These are phyloP conservation scores for Lineus longissimus DNA, from an alignment of 1,140 invertebrate species.

Conservation along the genomic window DNA sequence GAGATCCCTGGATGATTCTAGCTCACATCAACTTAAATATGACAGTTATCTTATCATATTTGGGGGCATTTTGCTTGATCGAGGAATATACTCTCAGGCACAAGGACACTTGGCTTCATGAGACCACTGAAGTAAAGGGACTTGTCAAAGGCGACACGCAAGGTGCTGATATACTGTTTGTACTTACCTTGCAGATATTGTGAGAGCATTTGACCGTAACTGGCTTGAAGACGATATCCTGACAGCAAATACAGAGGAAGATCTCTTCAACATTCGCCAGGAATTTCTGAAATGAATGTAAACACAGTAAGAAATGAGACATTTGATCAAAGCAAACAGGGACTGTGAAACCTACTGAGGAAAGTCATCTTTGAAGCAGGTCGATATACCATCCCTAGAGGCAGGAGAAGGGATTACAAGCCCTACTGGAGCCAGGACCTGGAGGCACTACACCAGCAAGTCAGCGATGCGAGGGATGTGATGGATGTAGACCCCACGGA, in stretches of 20 bases:
- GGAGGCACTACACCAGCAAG: too few species aligned
- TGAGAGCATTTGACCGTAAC: constrained; percentile 73
- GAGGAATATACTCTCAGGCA: too few species aligned
- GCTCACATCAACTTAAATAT: too few species aligned
- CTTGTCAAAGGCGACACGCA: too few species aligned
- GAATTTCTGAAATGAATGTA: constrained; percentile 58
- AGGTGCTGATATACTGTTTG: too few species aligned
- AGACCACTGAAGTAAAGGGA: too few species aligned
- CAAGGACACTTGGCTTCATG: too few species aligned
- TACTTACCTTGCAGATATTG: constrained; percentile 69
- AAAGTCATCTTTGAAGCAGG: neutral
- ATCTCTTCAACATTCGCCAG: constrained; percentile 63
- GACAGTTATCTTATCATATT: too few species aligned
- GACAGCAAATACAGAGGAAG: constrained; percentile 78
- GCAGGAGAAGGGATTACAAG: neutral
- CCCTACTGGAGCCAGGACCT: neutral
- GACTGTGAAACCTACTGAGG: constrained; percentile 5
- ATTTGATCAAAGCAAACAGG: constrained; percentile 13
- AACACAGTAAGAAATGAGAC: neutral
- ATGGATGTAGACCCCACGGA: too few species aligned
- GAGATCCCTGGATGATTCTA: too few species aligned
- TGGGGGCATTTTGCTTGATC: too few species aligned
- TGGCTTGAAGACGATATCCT: constrained; percentile 69
- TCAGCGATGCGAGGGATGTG: too few species aligned
- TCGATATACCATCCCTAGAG: neutral